Conservation (phyloP, 2,888 invertebrate species). For the Epistrophe eligans region DNA sequence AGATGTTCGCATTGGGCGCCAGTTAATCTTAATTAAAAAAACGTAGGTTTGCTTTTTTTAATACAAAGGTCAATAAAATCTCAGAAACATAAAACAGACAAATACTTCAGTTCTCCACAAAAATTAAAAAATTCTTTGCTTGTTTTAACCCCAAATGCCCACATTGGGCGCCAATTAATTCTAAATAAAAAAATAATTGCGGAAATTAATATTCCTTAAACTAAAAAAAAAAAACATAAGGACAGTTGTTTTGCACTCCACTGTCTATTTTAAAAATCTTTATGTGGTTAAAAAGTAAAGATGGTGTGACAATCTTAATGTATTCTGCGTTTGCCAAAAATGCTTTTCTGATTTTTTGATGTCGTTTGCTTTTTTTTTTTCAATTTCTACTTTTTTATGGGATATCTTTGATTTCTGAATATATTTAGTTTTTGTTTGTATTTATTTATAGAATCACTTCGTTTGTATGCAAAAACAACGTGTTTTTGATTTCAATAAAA, state of each 20-base stretch:
- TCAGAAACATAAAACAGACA: not conserved
- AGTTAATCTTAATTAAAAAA: not conserved
- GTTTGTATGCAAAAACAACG: too few relatives aligned
- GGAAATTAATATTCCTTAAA: not conserved
- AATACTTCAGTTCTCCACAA: too few relatives aligned
- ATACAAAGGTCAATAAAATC: not conserved
- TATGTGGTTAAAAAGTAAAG: conserved; percentile 58
- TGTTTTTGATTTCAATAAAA: too few relatives aligned
- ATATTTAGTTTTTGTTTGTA: not conserved
- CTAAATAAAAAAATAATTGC: not conserved
- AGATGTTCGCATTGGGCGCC: not conserved
- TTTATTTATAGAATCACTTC: not conserved
- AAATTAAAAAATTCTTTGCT: too few relatives aligned
- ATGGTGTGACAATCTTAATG: conserved; percentile 67
- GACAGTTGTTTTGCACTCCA: not conserved
- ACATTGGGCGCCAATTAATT: not conserved
- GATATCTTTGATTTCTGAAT: not conserved
- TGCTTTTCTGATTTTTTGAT: conserved; percentile 52
- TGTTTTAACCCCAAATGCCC: too few relatives aligned
- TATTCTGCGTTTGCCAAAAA: conserved; percentile 25
- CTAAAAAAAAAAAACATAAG: not conserved
- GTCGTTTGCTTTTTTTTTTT: conserved; percentile 44
- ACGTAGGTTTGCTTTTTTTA: not conserved
- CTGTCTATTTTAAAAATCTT: not conserved
- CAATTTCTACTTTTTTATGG: not conserved